Evolutionary conservation across 1,140 invertebrate species (phyloP).

Genomic region (Drosophila auraria): DNA sequence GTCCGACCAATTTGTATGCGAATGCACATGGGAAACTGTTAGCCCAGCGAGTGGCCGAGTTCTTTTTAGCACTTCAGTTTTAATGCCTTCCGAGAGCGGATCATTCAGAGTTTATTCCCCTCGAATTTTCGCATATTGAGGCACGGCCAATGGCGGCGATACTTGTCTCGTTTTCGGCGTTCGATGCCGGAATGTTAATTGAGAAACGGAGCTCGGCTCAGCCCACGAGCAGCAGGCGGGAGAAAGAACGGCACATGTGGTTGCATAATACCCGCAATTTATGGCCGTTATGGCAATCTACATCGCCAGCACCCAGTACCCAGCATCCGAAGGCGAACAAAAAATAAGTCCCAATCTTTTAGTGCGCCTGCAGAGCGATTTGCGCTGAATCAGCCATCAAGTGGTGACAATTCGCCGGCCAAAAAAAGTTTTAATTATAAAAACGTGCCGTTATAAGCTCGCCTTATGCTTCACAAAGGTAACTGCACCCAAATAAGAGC

Average conservation of each 20-base stretch:
- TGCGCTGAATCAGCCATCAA: slow-evolving; percentile 36
- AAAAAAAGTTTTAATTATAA: slow-evolving; percentile 48
- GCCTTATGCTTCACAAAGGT: slow-evolving; percentile 20
- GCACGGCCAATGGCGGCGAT: neutral
- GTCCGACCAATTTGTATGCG: neutral
- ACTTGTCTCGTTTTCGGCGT: neutral
- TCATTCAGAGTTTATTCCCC: slow-evolving; percentile 30
- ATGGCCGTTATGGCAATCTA: slow-evolving; percentile 21
- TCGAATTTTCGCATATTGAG: neutral
- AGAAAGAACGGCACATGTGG: slow-evolving; percentile 32
- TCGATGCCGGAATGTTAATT: slow-evolving; percentile 37
- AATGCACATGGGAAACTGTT: neutral
- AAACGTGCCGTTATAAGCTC: slow-evolving; percentile 43
- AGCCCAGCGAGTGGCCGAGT: neutral
- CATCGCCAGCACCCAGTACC: slow-evolving; percentile 30
- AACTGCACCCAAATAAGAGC: slow-evolving; percentile 41
- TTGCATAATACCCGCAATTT: slow-evolving; percentile 36
- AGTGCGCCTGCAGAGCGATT: slow-evolving; percentile 10
- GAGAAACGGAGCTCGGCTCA: slow-evolving; percentile 2
- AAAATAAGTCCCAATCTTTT: slow-evolving; percentile 4
- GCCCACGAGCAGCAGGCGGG: slow-evolving; percentile 1
- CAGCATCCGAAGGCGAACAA: neutral
- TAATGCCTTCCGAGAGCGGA: neutral
- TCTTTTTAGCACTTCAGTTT: slow-evolving; percentile 18
- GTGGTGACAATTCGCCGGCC: slow-evolving; percentile 33